Base-by-base conservation (phyloP, 2,113 vertebrate genomes). In the Sterrhoptilus dennistouni region DNA sequence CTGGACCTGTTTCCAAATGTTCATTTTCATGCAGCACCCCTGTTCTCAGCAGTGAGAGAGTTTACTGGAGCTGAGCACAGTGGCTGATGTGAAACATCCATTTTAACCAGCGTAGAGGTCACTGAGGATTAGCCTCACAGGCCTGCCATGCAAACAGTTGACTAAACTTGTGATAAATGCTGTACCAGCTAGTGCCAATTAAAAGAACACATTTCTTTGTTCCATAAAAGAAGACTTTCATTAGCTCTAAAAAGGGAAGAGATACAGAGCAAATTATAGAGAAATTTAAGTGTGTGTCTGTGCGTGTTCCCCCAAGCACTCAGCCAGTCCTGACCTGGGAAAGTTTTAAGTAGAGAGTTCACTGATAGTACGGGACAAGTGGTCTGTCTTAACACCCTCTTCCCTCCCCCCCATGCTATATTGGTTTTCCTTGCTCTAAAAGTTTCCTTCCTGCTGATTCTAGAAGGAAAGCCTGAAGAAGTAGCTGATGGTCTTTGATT, bases 331-430 rank as follows among this genome's bases (percentile, higher is more conserved):
- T 84, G 23, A 50, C 8, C 33, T 42, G 27, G 15, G 28, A 23
- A 70, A 49, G 14, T 19, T 77, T 33, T 35, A 65, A 64, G 52
- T 13, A 44, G 27, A 42, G 36, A 6, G 5, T 18, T 56, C 0
- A 1, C 45, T 78, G n/a, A 64, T 38, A 33, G 11, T 71, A 33
- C 71, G 38, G 70, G 18, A 28, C 13, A 33, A 59, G 12, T 23
- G 11, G 5, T 85, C 35, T 68, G 13, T 68, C 24, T 59, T 52
- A 81, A 42, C 10, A 40, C 17, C 57, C 59, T 36, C 59, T 23
- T 13, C 3, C 5, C 1, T 9, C 33, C 1, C 7, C 17, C 47
- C 12, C 47, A 12, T 5, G 5, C 25, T 89, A 0, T 50, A 25
- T 27, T 49, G 45, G 5, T 88, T 95, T 92, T 83, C 8, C 35